Conservation (phyloP, 2,888 invertebrate species). For the Blomia tropicalis region DNA sequence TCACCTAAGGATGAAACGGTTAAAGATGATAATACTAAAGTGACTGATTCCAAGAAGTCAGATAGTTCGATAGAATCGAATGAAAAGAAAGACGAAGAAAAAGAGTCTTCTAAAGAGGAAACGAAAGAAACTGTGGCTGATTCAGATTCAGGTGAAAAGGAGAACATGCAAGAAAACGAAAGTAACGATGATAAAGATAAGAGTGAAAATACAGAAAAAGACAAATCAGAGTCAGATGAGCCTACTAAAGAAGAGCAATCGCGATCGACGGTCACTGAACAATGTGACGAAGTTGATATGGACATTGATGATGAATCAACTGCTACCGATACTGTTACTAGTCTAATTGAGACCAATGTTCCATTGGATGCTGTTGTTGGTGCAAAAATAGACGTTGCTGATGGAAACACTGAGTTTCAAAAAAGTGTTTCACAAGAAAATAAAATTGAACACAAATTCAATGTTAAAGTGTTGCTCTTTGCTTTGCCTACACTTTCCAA, state of each 20-base stretch:
- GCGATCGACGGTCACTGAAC: no score
- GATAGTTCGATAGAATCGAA: not conserved
- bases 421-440: not conserved
- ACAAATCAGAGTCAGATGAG: not conserved
- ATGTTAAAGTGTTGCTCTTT: conserved; percentile 25
- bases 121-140: not conserved
- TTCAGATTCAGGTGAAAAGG: no score
- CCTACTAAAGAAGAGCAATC: no score
- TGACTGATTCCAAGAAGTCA: not conserved
- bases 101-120: not conserved
- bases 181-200: not conserved
- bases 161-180: not conserved
- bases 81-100: not conserved
- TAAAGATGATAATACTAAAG: not conserved
- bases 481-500: conserved; percentile 24
- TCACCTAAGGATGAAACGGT: not conserved
- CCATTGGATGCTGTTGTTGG: not conserved
- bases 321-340: not conserved
- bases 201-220: not conserved
- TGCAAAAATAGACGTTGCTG: not conserved
- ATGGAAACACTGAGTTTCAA: not conserved
- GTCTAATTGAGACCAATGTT: not conserved
- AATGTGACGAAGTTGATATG: not conserved
- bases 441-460: conserved; percentile 17
- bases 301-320: not conserved